Conservation (phyloP, 2,888 invertebrate genomes). For the Drosophila conformis region DNA sequence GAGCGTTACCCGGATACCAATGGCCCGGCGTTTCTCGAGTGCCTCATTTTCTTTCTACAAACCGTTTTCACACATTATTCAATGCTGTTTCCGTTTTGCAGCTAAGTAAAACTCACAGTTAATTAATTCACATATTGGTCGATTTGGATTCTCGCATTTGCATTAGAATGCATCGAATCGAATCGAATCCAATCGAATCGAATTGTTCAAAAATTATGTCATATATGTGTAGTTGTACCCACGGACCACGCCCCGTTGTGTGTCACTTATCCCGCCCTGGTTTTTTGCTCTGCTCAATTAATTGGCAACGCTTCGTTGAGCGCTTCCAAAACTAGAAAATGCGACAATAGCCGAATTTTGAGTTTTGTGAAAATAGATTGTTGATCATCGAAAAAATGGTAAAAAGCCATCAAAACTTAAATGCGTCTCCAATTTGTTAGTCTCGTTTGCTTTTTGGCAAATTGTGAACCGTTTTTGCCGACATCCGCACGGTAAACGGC, state of each 20-base stretch:
- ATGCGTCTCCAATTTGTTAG: constrained; percentile 37
- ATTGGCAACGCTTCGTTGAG: constrained; percentile 63
- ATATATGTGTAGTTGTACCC: constrained; percentile 22
- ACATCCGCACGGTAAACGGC: constrained; percentile 35
- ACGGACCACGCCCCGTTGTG: constrained; percentile 29
- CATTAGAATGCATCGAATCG: constrained; percentile 53
- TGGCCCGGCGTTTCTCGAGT: not conserved
- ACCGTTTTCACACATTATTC: constrained; percentile 56
- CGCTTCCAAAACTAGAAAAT: constrained; percentile 17
- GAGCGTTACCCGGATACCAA: constrained; percentile 40
- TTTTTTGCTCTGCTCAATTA: constrained; percentile 56
- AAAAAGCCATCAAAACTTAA: constrained; percentile 48
- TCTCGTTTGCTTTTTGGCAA: constrained; percentile 30
- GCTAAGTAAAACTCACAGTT: constrained; percentile 56
- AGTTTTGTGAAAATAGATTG: constrained; percentile 22
- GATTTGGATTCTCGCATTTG: constrained; percentile 24
- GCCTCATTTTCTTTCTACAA: constrained; percentile 5
- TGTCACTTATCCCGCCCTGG: constrained; percentile 15
- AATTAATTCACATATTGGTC: constrained; percentile 65
- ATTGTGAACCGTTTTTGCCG: constrained; percentile 29
- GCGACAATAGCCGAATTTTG: constrained; percentile 28
- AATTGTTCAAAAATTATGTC: constrained; percentile 67
- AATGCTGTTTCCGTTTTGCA: constrained; percentile 60
- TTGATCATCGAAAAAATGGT: constrained; percentile 38
- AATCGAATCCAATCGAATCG: constrained; percentile 25